Percentiles rank a stretch among this genome's conserved stretches.
Conservation (phyloP, 2,113 vertebrate genomes). For the Leucosticte australis region DNA sequence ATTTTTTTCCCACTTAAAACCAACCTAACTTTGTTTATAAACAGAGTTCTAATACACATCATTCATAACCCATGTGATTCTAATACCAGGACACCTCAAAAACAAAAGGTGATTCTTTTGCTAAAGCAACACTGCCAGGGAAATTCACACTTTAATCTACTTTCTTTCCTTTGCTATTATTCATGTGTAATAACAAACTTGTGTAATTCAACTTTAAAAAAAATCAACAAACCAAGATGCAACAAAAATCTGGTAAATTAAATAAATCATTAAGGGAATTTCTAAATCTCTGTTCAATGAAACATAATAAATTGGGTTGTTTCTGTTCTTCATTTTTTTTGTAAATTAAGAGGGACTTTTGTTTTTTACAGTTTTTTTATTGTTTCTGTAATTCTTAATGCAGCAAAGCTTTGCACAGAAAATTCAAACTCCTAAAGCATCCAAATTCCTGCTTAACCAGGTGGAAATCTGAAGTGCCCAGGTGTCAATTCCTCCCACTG, state of each 20-base stretch:
- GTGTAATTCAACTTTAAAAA: not conserved
- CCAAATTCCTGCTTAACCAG: not conserved
- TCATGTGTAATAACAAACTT: not conserved
- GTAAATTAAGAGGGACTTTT: not conserved
- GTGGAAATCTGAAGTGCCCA: not conserved
- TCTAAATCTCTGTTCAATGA: constrained; percentile 21
- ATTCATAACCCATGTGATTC: not conserved
- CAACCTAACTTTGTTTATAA: not conserved
- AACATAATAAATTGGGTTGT: not conserved
- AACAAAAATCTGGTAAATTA: not conserved
- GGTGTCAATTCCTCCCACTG: not conserved
- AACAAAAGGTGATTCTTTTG: not conserved
- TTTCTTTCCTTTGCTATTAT: not conserved
- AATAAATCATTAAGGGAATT: not conserved
- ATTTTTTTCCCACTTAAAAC: not conserved
- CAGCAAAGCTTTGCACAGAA: not conserved
- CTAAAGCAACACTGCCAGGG: not conserved
- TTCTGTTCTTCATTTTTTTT: not conserved
- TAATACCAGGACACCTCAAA: not conserved
- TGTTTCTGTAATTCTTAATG: not conserved
- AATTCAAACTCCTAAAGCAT: not conserved
- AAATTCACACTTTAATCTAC: not conserved
- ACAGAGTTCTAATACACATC: not conserved
- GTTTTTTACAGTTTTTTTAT: accelerated
- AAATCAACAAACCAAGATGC: not conserved